Evolutionary conservation across 2,888 invertebrate species (phyloP).

Genomic region (Furcula furcula): DNA sequence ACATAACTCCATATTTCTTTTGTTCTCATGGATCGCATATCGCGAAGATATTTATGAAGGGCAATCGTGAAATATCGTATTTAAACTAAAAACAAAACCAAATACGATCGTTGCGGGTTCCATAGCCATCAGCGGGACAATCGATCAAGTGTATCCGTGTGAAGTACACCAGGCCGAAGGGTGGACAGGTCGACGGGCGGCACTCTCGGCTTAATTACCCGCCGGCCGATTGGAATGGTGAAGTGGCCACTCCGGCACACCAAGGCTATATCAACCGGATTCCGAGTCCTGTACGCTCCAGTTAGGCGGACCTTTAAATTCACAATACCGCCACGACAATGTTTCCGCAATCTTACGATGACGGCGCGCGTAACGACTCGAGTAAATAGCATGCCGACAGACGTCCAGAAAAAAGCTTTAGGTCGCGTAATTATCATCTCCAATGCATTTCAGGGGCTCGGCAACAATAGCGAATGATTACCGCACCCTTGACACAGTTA

Average conservation of each 20-base stretch:
- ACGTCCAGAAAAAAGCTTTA: constrained; percentile 28
- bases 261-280: constrained; percentile 78
- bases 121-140: constrained; percentile 16
- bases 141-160: constrained; percentile 28
- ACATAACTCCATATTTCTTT: background rate
- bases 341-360: constrained; percentile 67
- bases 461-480: constrained; percentile 72
- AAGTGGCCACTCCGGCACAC: constrained; percentile 73
- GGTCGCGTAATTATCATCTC: constrained; percentile 34
- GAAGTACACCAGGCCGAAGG: constrained; percentile 31
- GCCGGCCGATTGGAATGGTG: constrained; percentile 72
- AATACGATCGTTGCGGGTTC: constrained; percentile 5
- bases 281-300: constrained; percentile 73
- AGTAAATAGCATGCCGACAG: constrained; percentile 16
- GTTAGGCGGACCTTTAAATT: constrained; percentile 73
- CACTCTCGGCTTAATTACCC: constrained; percentile 65
- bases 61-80: constrained; percentile 2
- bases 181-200: constrained; percentile 51
- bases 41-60: background rate
- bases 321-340: constrained; percentile 43
- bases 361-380: constrained; percentile 7
- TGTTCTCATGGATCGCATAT: constrained; percentile 1
- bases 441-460: constrained; percentile 62
- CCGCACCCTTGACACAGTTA: constrained; percentile 70
- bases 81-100: constrained; percentile 13